Base-by-base conservation (phyloP, 2,888 invertebrate genomes). In the Anagyrus pseudococci region DNA sequence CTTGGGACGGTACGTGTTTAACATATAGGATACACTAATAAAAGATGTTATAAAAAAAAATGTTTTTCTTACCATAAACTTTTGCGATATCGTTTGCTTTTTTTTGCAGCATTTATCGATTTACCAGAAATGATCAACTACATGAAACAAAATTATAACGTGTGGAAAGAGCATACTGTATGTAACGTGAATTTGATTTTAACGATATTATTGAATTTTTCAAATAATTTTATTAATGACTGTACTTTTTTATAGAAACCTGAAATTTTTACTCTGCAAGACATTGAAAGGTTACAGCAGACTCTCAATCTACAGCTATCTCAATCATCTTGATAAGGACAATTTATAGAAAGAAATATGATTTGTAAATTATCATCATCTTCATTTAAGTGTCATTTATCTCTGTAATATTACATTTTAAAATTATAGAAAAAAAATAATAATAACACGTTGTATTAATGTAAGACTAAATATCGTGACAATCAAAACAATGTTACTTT, bases 61-160 rank as follows among this genome's bases (percentile, higher is more conserved):
- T 29, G 4, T 10, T 7, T 49, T 15, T 25, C 22, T 29, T 26
- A 13, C n/a, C 7, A 1, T 10, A 25, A 4, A 25, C 4, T 19
- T 17, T 52, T 13, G 6, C 1, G 2, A 53, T 23, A 25, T 23
- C 25, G 25, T 23, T 23, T 10, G 10, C 4, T 47, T 25, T n/a
- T 1, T 64, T 61, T 68, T 68, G 43, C 67, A 73, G 3, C 82
- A 94, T 95, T 96, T 82, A 91, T 95, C 77, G 94, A 96, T 80
- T 91, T 96, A 87, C 96, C 96, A 1, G 95, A 96, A 81, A 84
- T 96, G 70, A 89, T 96, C 68, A 86, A 87, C 15, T 89, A 93
- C 81, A 90, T 96, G 83, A 87, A 91, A 72, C 85, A 84, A 75
- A 97, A 97, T 83, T 94, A 96, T 82, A 86, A 90, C 60, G 93